Evolutionary conservation across 92 coral and sea anemone species (phyloP).

Genomic region (Ricordea florida): DNA sequence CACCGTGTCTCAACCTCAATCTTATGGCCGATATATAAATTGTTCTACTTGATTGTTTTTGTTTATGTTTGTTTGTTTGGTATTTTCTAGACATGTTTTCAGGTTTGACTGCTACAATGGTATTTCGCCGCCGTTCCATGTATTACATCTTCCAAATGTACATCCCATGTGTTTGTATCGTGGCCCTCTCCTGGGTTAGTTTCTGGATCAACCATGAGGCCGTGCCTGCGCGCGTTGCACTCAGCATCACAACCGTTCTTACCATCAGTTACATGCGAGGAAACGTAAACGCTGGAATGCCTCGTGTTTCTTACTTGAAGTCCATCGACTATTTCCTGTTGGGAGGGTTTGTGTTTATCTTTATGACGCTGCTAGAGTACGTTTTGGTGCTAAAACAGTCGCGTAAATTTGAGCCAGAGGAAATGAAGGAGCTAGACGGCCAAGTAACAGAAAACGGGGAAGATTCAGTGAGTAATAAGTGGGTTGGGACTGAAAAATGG

Average conservation of each 20-base stretch:
- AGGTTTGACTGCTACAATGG: constrained; percentile 90
- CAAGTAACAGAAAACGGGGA: constrained; percentile 13
- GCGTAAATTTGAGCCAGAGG: constrained; percentile 1
- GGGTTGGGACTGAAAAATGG: too few species aligned
- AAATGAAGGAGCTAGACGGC: constrained; percentile 1
- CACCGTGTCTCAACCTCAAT: too few species aligned
- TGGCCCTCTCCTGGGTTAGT: constrained; percentile 93
- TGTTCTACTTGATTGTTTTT: background rate
- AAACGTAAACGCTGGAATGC: constrained; percentile 84
- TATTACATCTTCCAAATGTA: constrained; percentile 94
- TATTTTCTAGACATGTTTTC: constrained; percentile 55
- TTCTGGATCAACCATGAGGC: constrained; percentile 98
- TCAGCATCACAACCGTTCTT: constrained; percentile 94
- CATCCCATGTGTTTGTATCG: constrained; percentile 85
- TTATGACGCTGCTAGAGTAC: constrained; percentile 84
- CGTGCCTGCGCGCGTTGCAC: constrained; percentile 93
- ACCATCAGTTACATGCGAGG: constrained; percentile 97
- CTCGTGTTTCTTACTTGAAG: constrained; percentile 91
- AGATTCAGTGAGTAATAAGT: background rate
- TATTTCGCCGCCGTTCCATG: constrained; percentile 85
- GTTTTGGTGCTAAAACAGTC: constrained; percentile 82
- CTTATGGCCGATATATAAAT: too few species aligned
- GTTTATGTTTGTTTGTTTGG: background rate
- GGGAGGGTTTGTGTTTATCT: constrained; percentile 90
- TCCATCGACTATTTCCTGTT: constrained; percentile 92